Conservation (phyloP, 2,888 invertebrate species). For the Stenurella melanura region DNA sequence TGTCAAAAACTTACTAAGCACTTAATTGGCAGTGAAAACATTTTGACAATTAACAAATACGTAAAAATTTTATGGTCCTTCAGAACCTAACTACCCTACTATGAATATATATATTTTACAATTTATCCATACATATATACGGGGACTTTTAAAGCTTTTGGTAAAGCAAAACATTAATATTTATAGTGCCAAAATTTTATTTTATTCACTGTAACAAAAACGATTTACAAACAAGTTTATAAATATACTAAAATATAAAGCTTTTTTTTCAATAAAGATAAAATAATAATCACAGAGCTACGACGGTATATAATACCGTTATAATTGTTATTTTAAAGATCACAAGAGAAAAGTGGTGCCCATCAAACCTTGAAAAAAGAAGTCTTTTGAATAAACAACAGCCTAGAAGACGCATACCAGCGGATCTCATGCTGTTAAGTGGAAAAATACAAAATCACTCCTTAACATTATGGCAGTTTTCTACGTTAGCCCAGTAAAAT, state of each 20-base stretch:
- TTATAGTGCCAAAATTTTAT: slow-evolving; percentile 37
- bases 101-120: slow-evolving; percentile 38
- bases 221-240: slow-evolving; percentile 44
- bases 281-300: slow-evolving; percentile 63
- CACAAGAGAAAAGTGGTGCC: slow-evolving; percentile 64
- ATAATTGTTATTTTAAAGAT: slow-evolving; percentile 57
- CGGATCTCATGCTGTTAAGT: slow-evolving; percentile 37
- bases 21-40: slow-evolving; percentile 55
- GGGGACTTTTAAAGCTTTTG: slow-evolving; percentile 36
- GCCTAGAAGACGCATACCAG: slow-evolving; percentile 47
- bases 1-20: slow-evolving; percentile 53
- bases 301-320: slow-evolving; percentile 52
- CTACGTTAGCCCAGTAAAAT: slow-evolving; percentile 27
- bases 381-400: slow-evolving; percentile 56
- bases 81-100: slow-evolving; percentile 41
- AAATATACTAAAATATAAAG: slow-evolving; percentile 60
- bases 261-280: slow-evolving; percentile 58
- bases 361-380: slow-evolving; percentile 58
- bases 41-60: slow-evolving; percentile 45
- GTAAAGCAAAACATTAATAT: slow-evolving; percentile 47
- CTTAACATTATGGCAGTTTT: slow-evolving; percentile 52
- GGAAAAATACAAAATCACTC: slow-evolving; percentile 40
- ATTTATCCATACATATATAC: slow-evolving; percentile 34
- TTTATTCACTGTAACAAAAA: slow-evolving; percentile 54
- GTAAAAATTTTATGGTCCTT: slow-evolving; percentile 38